phyloP scores from a whole-genome alignment of 2,888 invertebrate species.

The Strigamia maritima region DNA sequence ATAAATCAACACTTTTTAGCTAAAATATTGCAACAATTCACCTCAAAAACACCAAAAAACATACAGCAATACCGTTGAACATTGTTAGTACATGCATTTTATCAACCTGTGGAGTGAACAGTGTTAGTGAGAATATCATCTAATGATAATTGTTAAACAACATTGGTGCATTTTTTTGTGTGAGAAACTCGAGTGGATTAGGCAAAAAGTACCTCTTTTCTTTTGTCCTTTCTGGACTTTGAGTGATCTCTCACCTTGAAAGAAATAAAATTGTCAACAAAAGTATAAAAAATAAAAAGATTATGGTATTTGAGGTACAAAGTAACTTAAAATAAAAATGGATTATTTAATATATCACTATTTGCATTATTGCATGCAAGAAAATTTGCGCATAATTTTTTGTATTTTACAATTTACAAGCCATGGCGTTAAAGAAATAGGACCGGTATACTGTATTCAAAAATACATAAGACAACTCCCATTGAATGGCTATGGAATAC shows the following conservation, averaged over 20 bases:
- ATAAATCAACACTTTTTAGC: background rate
- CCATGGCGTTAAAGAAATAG: too few relatives aligned
- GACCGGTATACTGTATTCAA: too few relatives aligned
- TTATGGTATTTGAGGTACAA: background rate
- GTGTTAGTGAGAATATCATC: background rate
- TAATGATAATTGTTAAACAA: background rate
- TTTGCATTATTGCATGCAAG: too few relatives aligned
- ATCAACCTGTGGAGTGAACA: background rate
- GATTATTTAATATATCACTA: too few relatives aligned
- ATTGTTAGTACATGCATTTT: too few relatives aligned
- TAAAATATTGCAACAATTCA: background rate
- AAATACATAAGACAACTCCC: too few relatives aligned
- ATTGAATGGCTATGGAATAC: too few relatives aligned
- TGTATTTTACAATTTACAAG: too few relatives aligned
- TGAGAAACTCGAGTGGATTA: background rate
- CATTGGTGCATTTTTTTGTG: background rate
- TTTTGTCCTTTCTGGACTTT: conserved; percentile 36
- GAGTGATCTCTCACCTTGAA: conserved; percentile 31
- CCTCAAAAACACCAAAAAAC: too few relatives aligned
- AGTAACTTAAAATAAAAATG: too few relatives aligned
- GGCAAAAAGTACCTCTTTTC: conserved; percentile 34
- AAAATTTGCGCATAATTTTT: too few relatives aligned
- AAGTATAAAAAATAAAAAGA: background rate
- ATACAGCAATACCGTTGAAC: too few relatives aligned
- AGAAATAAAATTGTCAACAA: background rate